phyloP scores from a whole-genome alignment of 1,140 invertebrate genomes.

The Leptonema lineaticorne region DNA sequence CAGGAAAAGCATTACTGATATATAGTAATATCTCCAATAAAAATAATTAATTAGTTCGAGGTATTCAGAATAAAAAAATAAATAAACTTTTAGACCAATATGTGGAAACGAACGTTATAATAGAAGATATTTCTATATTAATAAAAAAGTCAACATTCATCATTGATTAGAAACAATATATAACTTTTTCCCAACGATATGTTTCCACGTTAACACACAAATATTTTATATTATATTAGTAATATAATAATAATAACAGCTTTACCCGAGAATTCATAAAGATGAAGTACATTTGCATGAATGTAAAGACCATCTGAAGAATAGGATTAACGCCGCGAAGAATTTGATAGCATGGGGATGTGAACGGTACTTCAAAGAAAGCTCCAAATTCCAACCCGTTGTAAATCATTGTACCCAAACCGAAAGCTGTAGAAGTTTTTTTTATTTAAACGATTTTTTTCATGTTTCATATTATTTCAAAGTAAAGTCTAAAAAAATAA shows the following conservation, averaged over 20 bases:
- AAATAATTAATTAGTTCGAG: no score
- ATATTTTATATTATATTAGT: slow-evolving; percentile 1
- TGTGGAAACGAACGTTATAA: no score
- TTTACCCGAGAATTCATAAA: slow-evolving; percentile 97
- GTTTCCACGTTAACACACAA: no score
- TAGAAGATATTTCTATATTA: no score
- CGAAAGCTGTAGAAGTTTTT: slow-evolving; percentile 73
- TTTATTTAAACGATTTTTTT: not conserved
- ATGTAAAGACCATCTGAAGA: slow-evolving; percentile 94
- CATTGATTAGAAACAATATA: no score
- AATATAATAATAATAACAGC: slow-evolving; percentile 36
- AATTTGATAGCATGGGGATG: slow-evolving; percentile 86
- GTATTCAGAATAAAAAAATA: no score
- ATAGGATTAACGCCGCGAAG: slow-evolving; percentile 87
- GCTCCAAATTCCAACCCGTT: slow-evolving; percentile 91
- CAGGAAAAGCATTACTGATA: slow-evolving; percentile 42
- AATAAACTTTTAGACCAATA: no score
- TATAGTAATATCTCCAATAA: slow-evolving; percentile 4
- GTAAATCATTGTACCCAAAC: slow-evolving; percentile 96
- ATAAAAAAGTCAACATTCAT: no score
- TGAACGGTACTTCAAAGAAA: slow-evolving; percentile 90
- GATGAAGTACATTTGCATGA: slow-evolving; percentile 99
- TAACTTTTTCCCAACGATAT: no score
- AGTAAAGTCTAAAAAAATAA: not conserved
- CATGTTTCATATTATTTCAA: no score